Percentiles rank a stretch among this genome's conserved stretches.
phyloP scores from a whole-genome alignment of 2,888 invertebrate genomes.

The Thecocarcelia acutangulata region DNA sequence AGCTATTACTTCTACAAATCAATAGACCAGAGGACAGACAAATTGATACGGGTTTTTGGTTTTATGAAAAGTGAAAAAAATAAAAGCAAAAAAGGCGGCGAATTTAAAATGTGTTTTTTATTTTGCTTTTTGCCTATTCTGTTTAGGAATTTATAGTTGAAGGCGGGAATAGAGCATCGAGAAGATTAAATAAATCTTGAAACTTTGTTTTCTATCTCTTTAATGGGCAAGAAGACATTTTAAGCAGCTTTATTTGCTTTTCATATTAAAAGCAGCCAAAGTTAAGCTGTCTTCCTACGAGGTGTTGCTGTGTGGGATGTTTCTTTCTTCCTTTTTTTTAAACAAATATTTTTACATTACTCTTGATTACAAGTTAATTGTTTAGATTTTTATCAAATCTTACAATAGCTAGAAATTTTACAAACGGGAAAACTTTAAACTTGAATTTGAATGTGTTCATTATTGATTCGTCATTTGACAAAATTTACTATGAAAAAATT shows the following conservation, averaged over 20 bases:
- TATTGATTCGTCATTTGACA: too few species aligned
- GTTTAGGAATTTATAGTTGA: conserved; percentile 48
- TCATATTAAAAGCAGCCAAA: conserved; percentile 8
- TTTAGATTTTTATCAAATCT: too few species aligned
- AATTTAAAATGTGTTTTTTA: conserved; percentile 7
- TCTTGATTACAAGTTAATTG: too few species aligned
- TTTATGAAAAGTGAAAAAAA: conserved; percentile 13
- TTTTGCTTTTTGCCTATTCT: conserved; percentile 27
- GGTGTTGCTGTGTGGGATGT: conserved; percentile 11
- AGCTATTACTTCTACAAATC: conserved; percentile 45
- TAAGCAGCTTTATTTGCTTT: conserved; percentile 33
- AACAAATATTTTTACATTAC: neutral
- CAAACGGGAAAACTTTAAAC: too few species aligned
- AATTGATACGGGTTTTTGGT: conserved; percentile 3
- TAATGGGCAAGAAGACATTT: conserved; percentile 27
- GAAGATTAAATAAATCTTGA: conserved; percentile 46
- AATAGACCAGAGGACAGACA: conserved; percentile 22
- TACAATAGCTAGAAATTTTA: too few species aligned
- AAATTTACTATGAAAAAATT: too few species aligned
- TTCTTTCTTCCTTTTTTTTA: neutral
- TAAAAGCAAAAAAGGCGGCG: conserved; percentile 43
- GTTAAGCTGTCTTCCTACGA: neutral
- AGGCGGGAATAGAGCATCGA: conserved; percentile 17
- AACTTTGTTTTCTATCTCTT: conserved; percentile 24
- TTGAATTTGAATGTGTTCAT: too few species aligned